These are phyloP conservation scores for Hyposmocoma kahamanoa DNA, from an alignment of 1,140 invertebrate species.

Conservation along the genomic window DNA sequence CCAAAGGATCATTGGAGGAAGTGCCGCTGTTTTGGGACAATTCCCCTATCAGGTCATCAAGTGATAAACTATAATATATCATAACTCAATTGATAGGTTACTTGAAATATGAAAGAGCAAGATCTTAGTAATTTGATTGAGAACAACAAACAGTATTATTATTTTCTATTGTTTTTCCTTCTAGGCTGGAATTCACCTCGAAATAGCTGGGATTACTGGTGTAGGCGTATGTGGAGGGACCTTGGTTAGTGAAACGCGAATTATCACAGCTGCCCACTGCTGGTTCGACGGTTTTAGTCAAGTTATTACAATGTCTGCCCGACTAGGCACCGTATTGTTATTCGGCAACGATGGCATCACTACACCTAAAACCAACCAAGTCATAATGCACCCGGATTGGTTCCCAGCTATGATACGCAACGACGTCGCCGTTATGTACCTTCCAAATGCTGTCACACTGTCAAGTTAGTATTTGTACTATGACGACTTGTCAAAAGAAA, in stretches of 20 bases:
- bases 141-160: too few relatives aligned
- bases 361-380: slow-evolving; percentile 21
- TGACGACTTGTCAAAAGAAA: too few relatives aligned
- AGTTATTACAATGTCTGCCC: slow-evolving; percentile 27
- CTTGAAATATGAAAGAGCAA: too few relatives aligned
- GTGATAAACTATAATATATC: too few relatives aligned
- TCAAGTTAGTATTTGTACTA: slow-evolving; percentile 27
- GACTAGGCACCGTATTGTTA: slow-evolving; percentile 28
- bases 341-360: slow-evolving; percentile 33
- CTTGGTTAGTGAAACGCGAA: slow-evolving; percentile 20
- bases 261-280: slow-evolving; percentile 41
- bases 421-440: slow-evolving; percentile 54
- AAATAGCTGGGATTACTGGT: slow-evolving; percentile 18
- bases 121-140: too few relatives aligned
- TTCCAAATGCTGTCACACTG: slow-evolving; percentile 29
- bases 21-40: slow-evolving; percentile 21
- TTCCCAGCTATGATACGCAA: slow-evolving; percentile 29
- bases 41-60: slow-evolving; percentile 36
- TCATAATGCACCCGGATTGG: slow-evolving; percentile 26
- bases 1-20: slow-evolving; percentile 28
- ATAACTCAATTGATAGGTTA: too few relatives aligned
- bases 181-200: slow-evolving; percentile 32
- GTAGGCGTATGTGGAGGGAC: slow-evolving; percentile 31
- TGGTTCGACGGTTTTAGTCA: slow-evolving; percentile 31
- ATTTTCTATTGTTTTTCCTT: too few relatives aligned